Evolutionary conservation across 2,797 vertebrate species (phyloP).

Genomic region (Mus minutoides): DNA sequence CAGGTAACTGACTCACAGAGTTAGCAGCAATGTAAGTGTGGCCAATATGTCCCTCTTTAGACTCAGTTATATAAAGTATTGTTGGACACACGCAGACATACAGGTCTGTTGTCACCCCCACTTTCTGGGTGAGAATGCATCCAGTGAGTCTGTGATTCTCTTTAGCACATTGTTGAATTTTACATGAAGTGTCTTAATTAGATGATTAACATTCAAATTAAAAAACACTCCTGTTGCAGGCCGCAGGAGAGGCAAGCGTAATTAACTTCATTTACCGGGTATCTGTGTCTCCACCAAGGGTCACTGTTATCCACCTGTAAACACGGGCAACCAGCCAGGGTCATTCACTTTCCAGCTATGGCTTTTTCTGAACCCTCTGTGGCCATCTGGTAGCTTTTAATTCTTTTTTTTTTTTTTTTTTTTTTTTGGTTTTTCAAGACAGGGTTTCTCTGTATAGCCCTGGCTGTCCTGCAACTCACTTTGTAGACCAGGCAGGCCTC

Average conservation of each 20-base stretch:
- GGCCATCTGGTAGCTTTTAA: not conserved
- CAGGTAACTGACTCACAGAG: not conserved
- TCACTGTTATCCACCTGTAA: not conserved
- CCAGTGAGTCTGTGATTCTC: not conserved
- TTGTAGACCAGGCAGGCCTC: too few species aligned
- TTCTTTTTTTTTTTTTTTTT: too few species aligned
- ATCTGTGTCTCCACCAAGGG: not conserved
- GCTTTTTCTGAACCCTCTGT: not conserved
- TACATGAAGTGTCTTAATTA: not conserved
- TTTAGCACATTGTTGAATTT: not conserved
- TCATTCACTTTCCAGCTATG: not conserved
- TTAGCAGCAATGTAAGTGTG: not conserved
- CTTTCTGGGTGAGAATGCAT: not conserved
- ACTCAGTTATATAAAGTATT: not conserved
- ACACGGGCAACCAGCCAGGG: not conserved
- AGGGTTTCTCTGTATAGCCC: too few species aligned
- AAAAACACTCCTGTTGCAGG: not conserved
- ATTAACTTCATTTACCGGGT: not conserved
- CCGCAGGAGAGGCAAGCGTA: not conserved
- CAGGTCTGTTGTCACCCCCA: not conserved
- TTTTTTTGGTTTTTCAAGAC: too few species aligned
- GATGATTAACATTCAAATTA: not conserved
- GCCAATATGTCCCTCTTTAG: not conserved
- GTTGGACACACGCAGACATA: not conserved
- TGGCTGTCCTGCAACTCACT: too few species aligned